Percentiles rank a stretch among this genome's conserved stretches.
Evolutionary conservation across 2,797 vertebrate species (phyloP).

Genomic region (Echeneis naucrates): DNA sequence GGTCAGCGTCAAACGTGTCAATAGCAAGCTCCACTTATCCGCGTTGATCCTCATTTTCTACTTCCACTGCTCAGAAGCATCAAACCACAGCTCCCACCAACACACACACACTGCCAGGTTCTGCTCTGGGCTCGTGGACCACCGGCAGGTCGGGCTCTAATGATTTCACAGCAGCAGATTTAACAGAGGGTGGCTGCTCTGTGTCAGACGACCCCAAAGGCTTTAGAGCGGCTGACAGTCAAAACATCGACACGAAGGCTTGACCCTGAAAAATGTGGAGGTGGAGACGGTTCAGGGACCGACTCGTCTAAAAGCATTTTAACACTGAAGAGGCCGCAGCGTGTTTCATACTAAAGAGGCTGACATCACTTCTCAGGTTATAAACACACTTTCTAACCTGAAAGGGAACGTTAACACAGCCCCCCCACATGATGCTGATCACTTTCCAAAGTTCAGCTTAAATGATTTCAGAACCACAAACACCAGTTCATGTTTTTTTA

Average conservation of each 20-base stretch:
- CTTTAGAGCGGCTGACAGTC: constrained; percentile 64
- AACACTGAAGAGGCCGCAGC: constrained; percentile 8
- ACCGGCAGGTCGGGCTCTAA: constrained; percentile 70
- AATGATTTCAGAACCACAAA: too few relatives aligned
- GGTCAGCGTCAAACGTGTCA: not conserved
- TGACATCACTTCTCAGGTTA: not conserved
- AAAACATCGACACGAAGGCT: constrained; percentile 66
- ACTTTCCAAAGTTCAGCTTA: too few relatives aligned
- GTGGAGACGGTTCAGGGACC: constrained; percentile 54
- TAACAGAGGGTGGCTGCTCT: constrained; percentile 75
- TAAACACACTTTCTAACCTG: not conserved
- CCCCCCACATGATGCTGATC: too few relatives aligned
- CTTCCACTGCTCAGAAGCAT: constrained; percentile 14
- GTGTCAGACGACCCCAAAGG: constrained; percentile 69
- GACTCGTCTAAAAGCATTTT: constrained; percentile 55
- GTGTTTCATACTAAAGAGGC: not conserved
- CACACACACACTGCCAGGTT: constrained; percentile 17
- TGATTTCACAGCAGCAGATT: constrained; percentile 76
- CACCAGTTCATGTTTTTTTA: too few relatives aligned
- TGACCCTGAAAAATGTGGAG: constrained; percentile 63
- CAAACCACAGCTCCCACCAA: constrained; percentile 1
- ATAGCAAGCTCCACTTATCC: constrained; percentile 16
- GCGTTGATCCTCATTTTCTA: constrained; percentile 16
- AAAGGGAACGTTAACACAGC: not conserved
- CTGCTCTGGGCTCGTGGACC: constrained; percentile 51